Evolutionary conservation across 2,888 invertebrate species (phyloP), one percentile per base, ranked within the genome.

Genomic region (Perdita meconis): DNA sequence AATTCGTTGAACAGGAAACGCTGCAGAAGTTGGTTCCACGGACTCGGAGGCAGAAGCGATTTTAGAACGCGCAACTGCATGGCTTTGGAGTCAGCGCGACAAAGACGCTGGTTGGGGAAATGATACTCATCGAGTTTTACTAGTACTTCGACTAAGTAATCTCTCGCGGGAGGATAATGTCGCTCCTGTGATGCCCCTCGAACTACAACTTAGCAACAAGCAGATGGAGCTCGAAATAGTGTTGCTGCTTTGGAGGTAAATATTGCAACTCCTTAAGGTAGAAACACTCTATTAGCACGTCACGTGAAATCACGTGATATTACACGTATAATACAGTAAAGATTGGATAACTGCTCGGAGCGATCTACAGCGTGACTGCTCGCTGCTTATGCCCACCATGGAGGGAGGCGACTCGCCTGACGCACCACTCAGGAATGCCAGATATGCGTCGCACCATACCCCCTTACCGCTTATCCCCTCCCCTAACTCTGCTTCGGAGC

Each of bases 191-290:
- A 94, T 94, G 73, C 94, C 94, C 1, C 91, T 95, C 73, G 96
- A 96, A 89, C 94, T 96, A 93, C 95, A 96, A 90, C 94, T 97
- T 59, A 96, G 96, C 19, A 95, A 95, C 36, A 97, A 97, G 90
- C 97, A 97, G 92, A 95, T 97, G 95, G 97, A 97, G 92, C 95
- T 97, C 61, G 97, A 97, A 89, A 95, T 97, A 73, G 94, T 97
- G 60, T 94, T 97, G 63, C 94, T 96, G 93, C 94, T 97, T 83
- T 97, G 97, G 94, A 95, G 96, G 95, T 96, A 93, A 93, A 55
- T 22, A 13, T 38, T 19, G n/a, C 22, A 26, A 19, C 10, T 34
- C 1, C 13, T 16, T 4, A 22, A 55, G 4, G 12, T 36, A 26
- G n/a, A 34, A 5, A n/a, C n/a, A n/a, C n/a, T n/a, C 8, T 30